These are phyloP conservation scores for Drosophila pseudotakahashii DNA, from an alignment of 2,888 invertebrate genomes.

Conservation along the genomic window DNA sequence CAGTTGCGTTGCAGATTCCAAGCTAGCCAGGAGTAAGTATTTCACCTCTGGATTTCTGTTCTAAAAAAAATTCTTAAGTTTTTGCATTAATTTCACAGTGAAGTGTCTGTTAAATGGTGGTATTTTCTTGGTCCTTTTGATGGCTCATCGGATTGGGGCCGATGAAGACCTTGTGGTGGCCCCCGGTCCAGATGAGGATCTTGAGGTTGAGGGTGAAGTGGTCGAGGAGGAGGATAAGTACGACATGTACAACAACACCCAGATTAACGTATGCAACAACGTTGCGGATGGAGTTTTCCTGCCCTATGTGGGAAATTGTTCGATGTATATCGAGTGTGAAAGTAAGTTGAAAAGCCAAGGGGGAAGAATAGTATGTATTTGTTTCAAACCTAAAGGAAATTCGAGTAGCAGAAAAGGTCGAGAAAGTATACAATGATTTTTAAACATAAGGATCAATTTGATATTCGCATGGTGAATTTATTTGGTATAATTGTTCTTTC, in stretches of 20 bases:
- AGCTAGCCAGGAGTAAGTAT: slow-evolving; percentile 55
- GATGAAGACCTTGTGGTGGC: slow-evolving; percentile 39
- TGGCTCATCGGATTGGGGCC: slow-evolving; percentile 5
- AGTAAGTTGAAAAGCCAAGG: slow-evolving; percentile 29
- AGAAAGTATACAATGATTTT: too few species aligned
- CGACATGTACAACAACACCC: slow-evolving; percentile 20
- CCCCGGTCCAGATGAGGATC: slow-evolving; percentile 25
- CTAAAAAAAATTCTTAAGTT: neutral
- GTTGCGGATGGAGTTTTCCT: slow-evolving; percentile 52
- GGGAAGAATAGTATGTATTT: too few species aligned
- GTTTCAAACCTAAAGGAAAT: too few species aligned
- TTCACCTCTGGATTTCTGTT: neutral
- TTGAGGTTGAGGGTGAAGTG: slow-evolving; percentile 6
- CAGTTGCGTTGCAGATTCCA: slow-evolving; percentile 43
- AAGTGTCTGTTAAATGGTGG: slow-evolving; percentile 36
- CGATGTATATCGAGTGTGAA: slow-evolving; percentile 62
- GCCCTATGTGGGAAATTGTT: slow-evolving; percentile 60
- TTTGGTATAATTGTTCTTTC: too few species aligned
- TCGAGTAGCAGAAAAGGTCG: too few species aligned
- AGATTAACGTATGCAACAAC: slow-evolving; percentile 56
- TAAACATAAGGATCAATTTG: too few species aligned
- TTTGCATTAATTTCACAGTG: slow-evolving; percentile 13
- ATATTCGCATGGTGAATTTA: too few species aligned
- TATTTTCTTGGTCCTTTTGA: slow-evolving; percentile 35
- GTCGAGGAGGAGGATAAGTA: neutral